Conservation (phyloP, 1,140 invertebrate species). For the Caerostris extrusa region DNA sequence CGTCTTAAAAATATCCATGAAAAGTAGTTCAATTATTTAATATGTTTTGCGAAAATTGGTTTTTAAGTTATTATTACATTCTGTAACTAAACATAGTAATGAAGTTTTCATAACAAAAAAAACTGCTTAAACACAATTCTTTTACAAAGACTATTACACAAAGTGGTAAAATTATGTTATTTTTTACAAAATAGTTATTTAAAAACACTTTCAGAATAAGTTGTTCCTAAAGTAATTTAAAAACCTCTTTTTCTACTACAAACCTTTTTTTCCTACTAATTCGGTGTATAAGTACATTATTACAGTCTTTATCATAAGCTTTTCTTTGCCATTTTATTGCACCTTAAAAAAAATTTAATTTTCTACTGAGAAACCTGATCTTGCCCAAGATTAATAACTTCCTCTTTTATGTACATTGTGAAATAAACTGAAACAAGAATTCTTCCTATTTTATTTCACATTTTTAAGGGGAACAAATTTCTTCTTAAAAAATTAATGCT, state of each 20-base stretch:
- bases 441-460: background rate
- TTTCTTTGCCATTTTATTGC: slow-evolving; percentile 2
- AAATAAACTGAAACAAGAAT: background rate
- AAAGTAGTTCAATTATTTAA: too few relatives aligned
- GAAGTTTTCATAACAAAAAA: too few relatives aligned
- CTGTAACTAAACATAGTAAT: too few relatives aligned
- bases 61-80: too few relatives aligned
- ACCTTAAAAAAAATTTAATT: slow-evolving; percentile 8
- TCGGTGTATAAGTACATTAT: background rate
- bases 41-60: too few relatives aligned
- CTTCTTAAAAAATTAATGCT: background rate
- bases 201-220: background rate
- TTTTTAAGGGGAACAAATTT: background rate
- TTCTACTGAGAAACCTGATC: background rate
- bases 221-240: slow-evolving; percentile 14
- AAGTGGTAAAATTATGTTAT: too few relatives aligned
- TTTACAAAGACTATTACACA: too few relatives aligned
- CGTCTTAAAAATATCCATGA: too few relatives aligned
- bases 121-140: too few relatives aligned
- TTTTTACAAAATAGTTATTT: background rate
- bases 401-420: background rate
- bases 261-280: background rate
- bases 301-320: background rate
- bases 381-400: slow-evolving; percentile 11
- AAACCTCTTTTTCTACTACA: background rate